Evolutionary conservation across 2,797 vertebrate species (phyloP).

Genomic region (Sebastes steindachneri): DNA sequence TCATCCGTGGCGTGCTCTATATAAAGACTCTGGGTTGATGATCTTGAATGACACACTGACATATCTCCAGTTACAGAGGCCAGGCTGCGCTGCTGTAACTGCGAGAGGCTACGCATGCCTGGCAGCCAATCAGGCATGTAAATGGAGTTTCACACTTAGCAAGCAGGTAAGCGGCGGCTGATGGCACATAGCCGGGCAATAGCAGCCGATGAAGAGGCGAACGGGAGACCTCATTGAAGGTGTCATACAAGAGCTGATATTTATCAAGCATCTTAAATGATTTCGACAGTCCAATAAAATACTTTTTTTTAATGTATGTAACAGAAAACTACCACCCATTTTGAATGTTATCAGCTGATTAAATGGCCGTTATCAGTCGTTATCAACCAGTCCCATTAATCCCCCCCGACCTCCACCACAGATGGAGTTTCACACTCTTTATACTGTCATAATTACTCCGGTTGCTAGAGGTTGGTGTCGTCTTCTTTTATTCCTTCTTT

Average conservation of each 20-base stretch:
- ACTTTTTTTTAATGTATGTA: not conserved
- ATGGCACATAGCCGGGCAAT: slow-evolving; percentile 1
- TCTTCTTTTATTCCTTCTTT: too few relatives aligned
- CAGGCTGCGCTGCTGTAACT: slow-evolving; percentile 28
- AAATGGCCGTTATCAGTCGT: too few relatives aligned
- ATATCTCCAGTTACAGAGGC: slow-evolving; percentile 80
- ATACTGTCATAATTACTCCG: not conserved
- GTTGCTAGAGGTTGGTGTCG: not conserved
- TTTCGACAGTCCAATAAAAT: not conserved
- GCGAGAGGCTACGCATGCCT: slow-evolving; percentile 31
- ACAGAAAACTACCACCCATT: not conserved
- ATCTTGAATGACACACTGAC: slow-evolving; percentile 73
- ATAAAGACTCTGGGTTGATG: slow-evolving; percentile 67
- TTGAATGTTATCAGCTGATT: not conserved
- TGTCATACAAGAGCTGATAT: not conserved
- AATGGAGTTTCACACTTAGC: slow-evolving; percentile 60
- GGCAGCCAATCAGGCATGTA: slow-evolving; percentile 44
- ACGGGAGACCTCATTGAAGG: not conserved
- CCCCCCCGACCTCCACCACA: too few relatives aligned
- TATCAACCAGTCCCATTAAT: too few relatives aligned
- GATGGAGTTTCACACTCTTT: not conserved
- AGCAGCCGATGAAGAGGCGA: not conserved
- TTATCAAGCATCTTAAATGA: not conserved
- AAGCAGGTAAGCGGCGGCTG: slow-evolving; percentile 12
- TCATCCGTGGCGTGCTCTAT: slow-evolving; percentile 66